phyloP scores from a whole-genome alignment of 2,113 vertebrate genomes.

The Antechinus flavipes region DNA sequence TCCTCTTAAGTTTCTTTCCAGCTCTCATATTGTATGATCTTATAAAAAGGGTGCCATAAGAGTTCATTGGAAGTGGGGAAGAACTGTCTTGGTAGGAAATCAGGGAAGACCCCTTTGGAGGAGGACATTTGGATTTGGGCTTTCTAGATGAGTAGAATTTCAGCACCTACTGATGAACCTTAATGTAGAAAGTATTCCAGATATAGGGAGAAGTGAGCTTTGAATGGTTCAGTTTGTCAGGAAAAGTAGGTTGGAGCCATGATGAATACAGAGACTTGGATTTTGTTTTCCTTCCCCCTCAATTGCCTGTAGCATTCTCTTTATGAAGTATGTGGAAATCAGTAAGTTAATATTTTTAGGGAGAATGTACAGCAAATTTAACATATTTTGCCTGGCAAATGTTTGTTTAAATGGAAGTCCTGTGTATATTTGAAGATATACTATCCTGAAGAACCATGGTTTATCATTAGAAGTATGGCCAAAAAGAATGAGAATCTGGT shows the following conservation, averaged over 20 bases:
- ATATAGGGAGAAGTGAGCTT: not conserved
- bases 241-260: not conserved
- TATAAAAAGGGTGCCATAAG: not conserved
- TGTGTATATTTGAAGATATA: conserved; percentile 9
- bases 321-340: not conserved
- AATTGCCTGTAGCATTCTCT: not conserved
- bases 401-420: conserved; percentile 40
- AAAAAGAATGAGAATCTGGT: not conserved
- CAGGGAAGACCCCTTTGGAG: not conserved
- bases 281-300: not conserved
- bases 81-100: not conserved
- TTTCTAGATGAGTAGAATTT: not conserved
- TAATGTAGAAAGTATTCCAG: not conserved
- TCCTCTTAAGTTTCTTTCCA: not conserved
- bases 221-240: not conserved
- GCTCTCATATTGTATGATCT: not conserved
- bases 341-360: not conserved
- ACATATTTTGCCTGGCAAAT: conserved; percentile 34
- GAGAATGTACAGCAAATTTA: conserved; percentile 17
- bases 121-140: not conserved
- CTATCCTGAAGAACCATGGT: not conserved
- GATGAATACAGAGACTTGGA: not conserved
- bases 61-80: not conserved
- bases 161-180: not conserved
- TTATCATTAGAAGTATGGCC: not conserved